A percentile compares a stretch with the other conserved stretches of the same genome.
Evolutionary conservation across 2,888 invertebrate species (phyloP).

Genomic region (Cerceris rybyensis): DNA sequence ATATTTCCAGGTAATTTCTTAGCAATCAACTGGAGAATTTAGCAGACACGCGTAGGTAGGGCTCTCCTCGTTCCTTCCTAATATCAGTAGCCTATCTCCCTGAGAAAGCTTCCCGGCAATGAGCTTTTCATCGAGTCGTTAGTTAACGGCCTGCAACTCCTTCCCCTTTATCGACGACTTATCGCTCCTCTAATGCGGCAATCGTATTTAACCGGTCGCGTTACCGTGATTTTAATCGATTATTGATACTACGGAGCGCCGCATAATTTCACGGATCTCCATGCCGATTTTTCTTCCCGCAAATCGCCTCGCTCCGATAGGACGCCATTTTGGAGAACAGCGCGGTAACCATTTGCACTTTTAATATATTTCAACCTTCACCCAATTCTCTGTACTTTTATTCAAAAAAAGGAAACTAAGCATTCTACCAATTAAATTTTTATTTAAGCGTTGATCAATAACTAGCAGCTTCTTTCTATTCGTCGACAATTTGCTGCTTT

Average conservation of each 20-base stretch:
- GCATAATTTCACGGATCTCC: conserved; percentile 47
- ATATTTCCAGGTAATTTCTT: conserved; percentile 78
- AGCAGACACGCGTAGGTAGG: conserved; percentile 41
- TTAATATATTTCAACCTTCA: background rate
- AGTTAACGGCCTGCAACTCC: conserved; percentile 69
- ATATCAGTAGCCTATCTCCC: conserved; percentile 68
- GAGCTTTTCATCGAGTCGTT: conserved; percentile 82
- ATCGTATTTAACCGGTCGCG: conserved; percentile 56
- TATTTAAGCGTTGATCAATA: too few relatives aligned
- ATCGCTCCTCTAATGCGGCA: conserved; percentile 51
- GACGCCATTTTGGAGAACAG: background rate
- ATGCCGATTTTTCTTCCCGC: background rate
- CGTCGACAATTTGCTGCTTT: too few relatives aligned
- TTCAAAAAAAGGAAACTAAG: too few relatives aligned
- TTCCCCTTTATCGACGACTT: conserved; percentile 58
- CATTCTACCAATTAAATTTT: too few relatives aligned
- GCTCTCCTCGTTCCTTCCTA: conserved; percentile 42
- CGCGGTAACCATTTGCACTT: background rate
- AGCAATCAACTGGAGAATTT: conserved; percentile 75
- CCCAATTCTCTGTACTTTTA: too few relatives aligned
- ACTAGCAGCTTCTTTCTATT: too few relatives aligned
- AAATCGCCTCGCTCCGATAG: conserved; percentile 16
- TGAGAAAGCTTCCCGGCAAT: conserved; percentile 62
- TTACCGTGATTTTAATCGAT: conserved; percentile 55
- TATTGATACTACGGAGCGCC: conserved; percentile 40